Evolutionary conservation across 2,797 vertebrate genomes (phyloP).

Genomic region (Masticophis lateralis): DNA sequence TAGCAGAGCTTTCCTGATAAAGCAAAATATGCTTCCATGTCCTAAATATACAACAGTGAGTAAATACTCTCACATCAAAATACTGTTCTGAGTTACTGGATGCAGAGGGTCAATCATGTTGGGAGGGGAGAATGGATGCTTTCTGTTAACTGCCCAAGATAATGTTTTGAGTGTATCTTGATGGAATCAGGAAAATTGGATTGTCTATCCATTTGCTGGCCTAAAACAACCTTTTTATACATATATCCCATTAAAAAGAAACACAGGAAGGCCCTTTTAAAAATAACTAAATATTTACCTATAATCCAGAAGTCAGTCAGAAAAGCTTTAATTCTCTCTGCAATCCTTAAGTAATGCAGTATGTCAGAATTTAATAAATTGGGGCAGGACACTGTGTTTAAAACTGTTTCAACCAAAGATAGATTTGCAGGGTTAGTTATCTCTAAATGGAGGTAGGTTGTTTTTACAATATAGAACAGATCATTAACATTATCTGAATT

Average conservation of each 20-base stretch:
- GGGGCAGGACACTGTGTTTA: constrained; percentile 58
- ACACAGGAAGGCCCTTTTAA: constrained; percentile 86
- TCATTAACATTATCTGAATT: neutral
- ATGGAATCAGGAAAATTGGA: constrained; percentile 99
- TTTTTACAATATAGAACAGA: neutral
- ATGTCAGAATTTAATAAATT: constrained; percentile 76
- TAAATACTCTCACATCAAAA: constrained; percentile 74
- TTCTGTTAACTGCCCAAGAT: constrained; percentile 78
- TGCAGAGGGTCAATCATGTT: constrained; percentile 78
- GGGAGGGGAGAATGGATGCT: constrained; percentile 59
- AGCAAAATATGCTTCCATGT: constrained; percentile 56
- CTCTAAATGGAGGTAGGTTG: constrained; percentile 23
- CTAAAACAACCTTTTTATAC: constrained; percentile 81
- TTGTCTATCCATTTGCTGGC: constrained; percentile 96
- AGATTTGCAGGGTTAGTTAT: constrained; percentile 34
- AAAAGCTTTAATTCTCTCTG: constrained; percentile 80
- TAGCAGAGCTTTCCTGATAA: constrained; percentile 46
- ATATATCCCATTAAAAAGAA: constrained; percentile 87
- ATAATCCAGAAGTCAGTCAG: constrained; percentile 86
- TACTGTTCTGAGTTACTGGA: constrained; percentile 73
- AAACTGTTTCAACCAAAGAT: constrained; percentile 53
- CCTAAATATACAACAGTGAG: constrained; percentile 60
- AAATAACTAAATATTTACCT: constrained; percentile 86
- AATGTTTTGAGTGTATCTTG: constrained; percentile 89
- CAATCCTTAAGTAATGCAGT: constrained; percentile 76